Evolutionary conservation across 1,140 invertebrate species (phyloP), one percentile per base, ranked within the genome.

Genomic region (Atta texana): DNA sequence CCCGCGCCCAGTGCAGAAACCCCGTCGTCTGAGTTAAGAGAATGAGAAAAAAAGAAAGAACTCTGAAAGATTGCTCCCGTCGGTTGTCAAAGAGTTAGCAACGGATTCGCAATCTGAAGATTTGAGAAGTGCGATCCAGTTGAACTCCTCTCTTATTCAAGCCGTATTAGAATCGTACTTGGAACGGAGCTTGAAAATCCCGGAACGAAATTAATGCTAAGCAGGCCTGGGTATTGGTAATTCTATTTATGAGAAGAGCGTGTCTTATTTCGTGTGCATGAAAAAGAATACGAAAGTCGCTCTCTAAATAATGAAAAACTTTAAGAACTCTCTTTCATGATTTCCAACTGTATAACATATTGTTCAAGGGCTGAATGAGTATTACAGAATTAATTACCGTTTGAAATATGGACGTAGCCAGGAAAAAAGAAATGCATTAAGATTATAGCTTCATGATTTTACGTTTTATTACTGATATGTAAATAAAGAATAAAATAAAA

Each of bases 81-180:
- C 69, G 55, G 69, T 84, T 69, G 80, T 84, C 69, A 84, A 74
- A 84, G 80, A 84, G 80, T 82, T 61, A 74, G 24, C 39, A 39
- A 39, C 55, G 44, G 24, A 82, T 82, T 49, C 21, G 69, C 24
- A 75, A 75, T 69, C 66, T 84, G 55, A 44, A 84, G 55, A 82
- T 74, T 24, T 6, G 68, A 59, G 34, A 34, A 31, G 55, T 75
- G 21, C 80, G 55, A 31, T 72, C 31, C n/a, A 24, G 21, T n/a
- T 14, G 59, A 18, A 14, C 51, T 55, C 5, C 21, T 69, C 21
- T 39, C 39, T 63, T 51, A 64, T 85, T 85, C 84, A 85, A 76
- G 39, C 84, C 84, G 84, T 85, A 78, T 80, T 80, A 68, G 28
- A 85, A 44, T 85, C 31, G 59, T 49, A 85, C 74, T 85, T 85